Percentiles rank a stretch among this genome's conserved stretches.
These are phyloP conservation scores for Casuarius casuarius DNA, from an alignment of 2,113 vertebrate genomes.

Conservation along the genomic window DNA sequence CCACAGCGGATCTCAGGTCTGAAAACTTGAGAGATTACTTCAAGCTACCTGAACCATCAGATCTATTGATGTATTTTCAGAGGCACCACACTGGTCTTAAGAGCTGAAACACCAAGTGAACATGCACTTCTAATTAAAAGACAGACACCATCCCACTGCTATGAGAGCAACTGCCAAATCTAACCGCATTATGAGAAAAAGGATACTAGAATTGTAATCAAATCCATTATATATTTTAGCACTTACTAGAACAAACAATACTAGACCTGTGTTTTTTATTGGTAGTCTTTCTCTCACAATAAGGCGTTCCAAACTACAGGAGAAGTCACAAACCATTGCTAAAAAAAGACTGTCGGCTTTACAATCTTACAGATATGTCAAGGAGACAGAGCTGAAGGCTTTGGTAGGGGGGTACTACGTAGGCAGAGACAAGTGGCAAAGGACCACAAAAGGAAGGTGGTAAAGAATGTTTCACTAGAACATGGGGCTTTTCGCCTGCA, in stretches of 20 bases:
- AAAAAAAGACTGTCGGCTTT: neutral
- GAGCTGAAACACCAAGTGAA: neutral
- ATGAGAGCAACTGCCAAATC: neutral
- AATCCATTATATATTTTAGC: neutral
- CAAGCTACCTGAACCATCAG: neutral
- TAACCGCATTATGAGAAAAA: neutral
- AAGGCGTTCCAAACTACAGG: neutral
- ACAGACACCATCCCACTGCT: neutral
- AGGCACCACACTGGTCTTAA: neutral
- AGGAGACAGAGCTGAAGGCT: neutral
- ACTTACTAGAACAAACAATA: neutral
- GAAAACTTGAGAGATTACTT: neutral
- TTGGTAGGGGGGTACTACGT: neutral
- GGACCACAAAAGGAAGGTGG: neutral
- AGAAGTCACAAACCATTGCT: neutral
- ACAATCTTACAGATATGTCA: neutral
- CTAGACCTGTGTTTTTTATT: neutral
- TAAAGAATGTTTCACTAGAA: neutral
- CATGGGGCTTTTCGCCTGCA: neutral
- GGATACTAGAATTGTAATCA: neutral
- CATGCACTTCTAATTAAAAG: neutral
- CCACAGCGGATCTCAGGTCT: neutral
- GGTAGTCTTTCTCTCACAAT: neutral
- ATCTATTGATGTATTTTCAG: neutral
- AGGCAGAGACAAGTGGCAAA: neutral